Conservation (phyloP, 53 echinoderm and acorn worm species). For the Apostichopus leukothele region DNA sequence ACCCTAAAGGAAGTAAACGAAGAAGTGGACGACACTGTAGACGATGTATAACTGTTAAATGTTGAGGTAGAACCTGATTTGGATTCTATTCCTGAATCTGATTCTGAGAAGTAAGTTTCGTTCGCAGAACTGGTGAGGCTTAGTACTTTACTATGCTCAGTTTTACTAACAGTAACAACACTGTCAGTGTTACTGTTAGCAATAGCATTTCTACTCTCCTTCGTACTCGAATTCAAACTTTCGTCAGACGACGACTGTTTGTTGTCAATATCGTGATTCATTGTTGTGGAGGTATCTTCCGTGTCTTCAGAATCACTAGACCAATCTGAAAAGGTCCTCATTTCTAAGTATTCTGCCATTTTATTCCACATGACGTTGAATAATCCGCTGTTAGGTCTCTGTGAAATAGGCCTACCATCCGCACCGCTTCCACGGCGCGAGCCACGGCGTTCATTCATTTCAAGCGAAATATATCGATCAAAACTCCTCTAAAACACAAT, state of each 20-base stretch:
- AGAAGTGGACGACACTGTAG: constrained; percentile 44
- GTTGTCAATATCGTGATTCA: not conserved
- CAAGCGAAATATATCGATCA: constrained; percentile 2
- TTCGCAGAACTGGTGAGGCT: constrained; percentile 42
- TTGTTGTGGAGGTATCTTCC: not conserved
- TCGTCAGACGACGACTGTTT: not conserved
- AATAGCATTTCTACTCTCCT: too few species aligned
- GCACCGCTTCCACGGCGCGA: not conserved
- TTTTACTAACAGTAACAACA: not conserved
- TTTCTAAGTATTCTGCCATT: constrained; percentile 90
- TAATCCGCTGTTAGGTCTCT: constrained; percentile 34
- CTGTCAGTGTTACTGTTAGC: not conserved
- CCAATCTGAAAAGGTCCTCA: constrained; percentile 69
- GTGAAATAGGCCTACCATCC: not conserved
- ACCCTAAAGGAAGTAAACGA: constrained; percentile 45
- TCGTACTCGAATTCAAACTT: not conserved
- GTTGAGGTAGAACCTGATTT: constrained; percentile 42
- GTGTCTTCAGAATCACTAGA: constrained; percentile 9
- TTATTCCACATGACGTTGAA: constrained; percentile 67
- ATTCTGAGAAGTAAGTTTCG: not conserved
- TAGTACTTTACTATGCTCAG: constrained; percentile 2
- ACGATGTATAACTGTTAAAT: constrained; percentile 31
- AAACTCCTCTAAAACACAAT: not conserved
- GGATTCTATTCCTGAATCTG: constrained; percentile 18
- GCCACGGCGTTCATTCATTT: constrained; percentile 33